Evolutionary conservation across 2,797 vertebrate species (phyloP), one percentile per base, ranked within the genome.

Genomic region (Masticophis lateralis): DNA sequence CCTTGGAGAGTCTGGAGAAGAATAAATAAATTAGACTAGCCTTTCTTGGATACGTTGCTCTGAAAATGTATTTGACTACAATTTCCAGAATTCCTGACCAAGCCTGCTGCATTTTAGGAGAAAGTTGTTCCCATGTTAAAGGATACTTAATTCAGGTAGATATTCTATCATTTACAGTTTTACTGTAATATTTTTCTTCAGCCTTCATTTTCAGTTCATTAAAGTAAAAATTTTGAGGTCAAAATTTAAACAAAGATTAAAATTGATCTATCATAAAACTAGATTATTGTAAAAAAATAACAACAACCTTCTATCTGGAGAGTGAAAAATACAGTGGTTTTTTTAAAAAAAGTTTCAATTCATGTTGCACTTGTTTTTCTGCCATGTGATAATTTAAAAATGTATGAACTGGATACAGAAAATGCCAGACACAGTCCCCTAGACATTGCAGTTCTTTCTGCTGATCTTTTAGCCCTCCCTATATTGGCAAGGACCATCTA

Each of bases 321-420:
- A 86, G 92, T 95, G 89, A 25, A 90, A 96, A 95, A 95, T 94
- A 94, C 0, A 0, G 92, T 88, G 93, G 95, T 69, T 96, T 94
- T 93, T 88, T 97, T 97, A 97, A 95, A 94, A 94, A 74, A 79
- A 89, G 94, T 96, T 96, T 97, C 97, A 97, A 95, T 98, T 97
- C 97, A 95, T 91, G 69, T 96, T 97, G 97, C 93, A 96, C 96
- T 98, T 97, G 95, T 97, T 97, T 96, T 95, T 95, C 97, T 96
- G 96, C 97, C 97, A 97, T 96, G 95, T 87, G 95, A 97, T 95
- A 94, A 97, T 97, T 98, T 97, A 98, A 91, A 98, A 97, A 97
- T 98, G 97, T 97, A 97, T 97, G 95, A 97, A 96, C 96, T 96
- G 95, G 96, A 97, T 94, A 93, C 95, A 97, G 96, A 94, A 96